Base-by-base conservation (phyloP, 2,113 vertebrate genomes). In the Semicossyphus pulcher region DNA sequence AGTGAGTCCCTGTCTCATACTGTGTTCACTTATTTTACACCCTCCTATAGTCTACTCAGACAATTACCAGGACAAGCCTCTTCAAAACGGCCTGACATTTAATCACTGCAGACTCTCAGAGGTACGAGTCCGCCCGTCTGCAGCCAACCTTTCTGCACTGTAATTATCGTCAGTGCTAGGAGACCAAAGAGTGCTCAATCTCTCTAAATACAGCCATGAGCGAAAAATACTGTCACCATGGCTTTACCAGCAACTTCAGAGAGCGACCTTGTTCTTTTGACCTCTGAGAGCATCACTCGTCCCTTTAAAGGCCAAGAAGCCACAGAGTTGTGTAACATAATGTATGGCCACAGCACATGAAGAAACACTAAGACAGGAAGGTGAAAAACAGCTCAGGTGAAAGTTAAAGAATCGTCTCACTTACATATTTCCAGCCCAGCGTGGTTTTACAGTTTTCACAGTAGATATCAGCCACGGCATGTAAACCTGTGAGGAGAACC, bases 371-470 rank as follows among this genome's bases (percentile, higher is more conserved):
- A 20, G 20, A 52, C 0, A 4, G 7, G 10, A 21, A 16, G 9
- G 23, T 37, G 8, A 45, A 48, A 10, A 53, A n/a, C 5, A 1
- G 21, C 28, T 21, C 0, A 9, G 47, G 37, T 53, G 12, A 51
- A 26, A 32, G 49, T 37, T 58, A 8, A 10, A 26, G 41, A 11
- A 31, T 20, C 0, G 4, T 15, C 4, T 7, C 18, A 84, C 97
- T 95, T 92, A 99, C 98, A 0, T 99, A 99, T 97, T 99, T 99
- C 98, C 98, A 99, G 86, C 97, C 98, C 12, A 99, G 95, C 20
- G 97, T 99, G 87, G 98, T 99, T 95, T 98, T 99, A 94, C 98
- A 99, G 93, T 97, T 99, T 94, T 99, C 97, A 93, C 98, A 99
- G 95, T 99, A 97, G 94, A 99, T 99, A 86, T 99, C 98, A 8